phyloP scores from a whole-genome alignment of 2,797 vertebrate species.

The Coccyzus lansbergi region DNA sequence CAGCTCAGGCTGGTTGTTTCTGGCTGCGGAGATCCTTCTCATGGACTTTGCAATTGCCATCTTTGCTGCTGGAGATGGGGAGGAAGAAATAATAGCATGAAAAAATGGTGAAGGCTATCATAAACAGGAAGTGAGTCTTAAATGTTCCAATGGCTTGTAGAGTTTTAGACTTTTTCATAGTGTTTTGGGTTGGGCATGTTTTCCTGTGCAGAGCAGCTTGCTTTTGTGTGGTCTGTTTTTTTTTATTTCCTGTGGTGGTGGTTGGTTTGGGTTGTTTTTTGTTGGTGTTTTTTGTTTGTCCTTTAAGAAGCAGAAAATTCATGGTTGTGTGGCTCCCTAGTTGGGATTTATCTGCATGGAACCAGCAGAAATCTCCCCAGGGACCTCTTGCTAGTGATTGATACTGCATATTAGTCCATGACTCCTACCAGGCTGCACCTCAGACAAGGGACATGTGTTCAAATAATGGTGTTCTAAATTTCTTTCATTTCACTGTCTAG shows the following conservation, averaged over 20 bases:
- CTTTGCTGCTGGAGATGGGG: background rate
- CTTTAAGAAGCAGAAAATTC: background rate
- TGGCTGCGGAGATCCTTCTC: background rate
- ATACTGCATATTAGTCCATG: background rate
- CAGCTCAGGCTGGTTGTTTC: background rate
- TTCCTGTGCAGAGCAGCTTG: conserved; percentile 31
- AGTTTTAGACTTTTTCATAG: background rate
- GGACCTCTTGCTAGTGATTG: background rate
- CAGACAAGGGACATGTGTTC: fast-evolving
- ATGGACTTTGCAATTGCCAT: background rate
- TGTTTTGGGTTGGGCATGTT: conserved; percentile 32
- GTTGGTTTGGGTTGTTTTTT: background rate
- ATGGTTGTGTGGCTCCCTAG: background rate
- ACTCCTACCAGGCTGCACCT: background rate
- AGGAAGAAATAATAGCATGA: background rate
- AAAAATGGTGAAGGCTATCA: background rate
- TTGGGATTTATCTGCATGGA: background rate
- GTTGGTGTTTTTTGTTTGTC: background rate
- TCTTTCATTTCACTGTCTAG: background rate
- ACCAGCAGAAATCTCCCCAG: background rate
- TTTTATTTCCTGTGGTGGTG: background rate
- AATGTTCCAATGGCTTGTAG: background rate
- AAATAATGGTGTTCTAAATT: background rate
- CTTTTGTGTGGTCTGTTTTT: background rate
- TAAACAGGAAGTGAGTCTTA: conserved; percentile 20